Base-by-base conservation (phyloP, 1,140 invertebrate species). In the Eumaeus atala region DNA sequence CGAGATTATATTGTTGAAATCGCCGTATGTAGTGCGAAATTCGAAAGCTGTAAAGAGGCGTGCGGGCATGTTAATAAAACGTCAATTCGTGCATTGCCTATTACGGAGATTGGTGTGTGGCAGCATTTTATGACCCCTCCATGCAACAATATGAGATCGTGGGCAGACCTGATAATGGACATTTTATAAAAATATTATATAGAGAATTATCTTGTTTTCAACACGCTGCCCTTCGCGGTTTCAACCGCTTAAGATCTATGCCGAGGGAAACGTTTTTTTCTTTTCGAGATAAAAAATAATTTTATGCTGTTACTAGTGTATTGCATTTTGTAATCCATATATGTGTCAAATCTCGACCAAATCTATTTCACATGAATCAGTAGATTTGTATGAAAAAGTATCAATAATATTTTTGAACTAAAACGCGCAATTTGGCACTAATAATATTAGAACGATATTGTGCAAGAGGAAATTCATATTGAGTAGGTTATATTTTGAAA, bases 61-160 rank as follows among this genome's bases (percentile, higher is more conserved):
- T 77, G 69, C 70, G 50, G 70, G 66, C 61, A 72, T 74, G 70
- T 75, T 70, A 72, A 68, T 67, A 70, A 54, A 67, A 70, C 64
- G 62, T 71, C 71, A 71, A 61, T 61, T 78, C 79, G 73, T 83
- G 77, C 66, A 61, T 72, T 72, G 66, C 75, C 73, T 79, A 82
- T 79, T 82, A 81, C 54, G 74, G 78, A 66, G 64, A 68, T 65
- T 64, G 62, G 51, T 66, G 62, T 62, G 64, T 70, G 63, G 61
- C 60, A 40, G 59, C 54, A 60, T 58, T 74, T 74, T 76, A 76
- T 67, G 72, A 74, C 65, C 69, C 68, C 61, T 65, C 62, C 55
- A 55, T 61, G 62, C 62, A 64, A 69, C 52, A 66, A 51, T 51
- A 12, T 38, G 18, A 42, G 36, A 50, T 44, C 40, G 40, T 44